These are phyloP conservation scores for Laterallus jamaicensis DNA, from an alignment of 2,113 vertebrate species.

Conservation along the genomic window DNA sequence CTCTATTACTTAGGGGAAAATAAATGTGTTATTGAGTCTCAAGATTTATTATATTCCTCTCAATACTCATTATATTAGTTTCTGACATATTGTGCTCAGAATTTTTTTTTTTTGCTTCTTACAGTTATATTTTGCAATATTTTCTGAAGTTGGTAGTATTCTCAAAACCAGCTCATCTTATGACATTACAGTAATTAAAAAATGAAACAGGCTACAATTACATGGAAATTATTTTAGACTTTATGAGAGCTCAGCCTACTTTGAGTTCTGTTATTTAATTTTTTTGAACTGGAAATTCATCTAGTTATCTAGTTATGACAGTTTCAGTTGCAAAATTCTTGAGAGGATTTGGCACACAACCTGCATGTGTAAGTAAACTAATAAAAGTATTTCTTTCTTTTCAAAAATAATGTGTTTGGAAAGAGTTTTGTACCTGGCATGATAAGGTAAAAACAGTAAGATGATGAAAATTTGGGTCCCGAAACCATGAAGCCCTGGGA, in stretches of 20 bases:
- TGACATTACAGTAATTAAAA: neutral
- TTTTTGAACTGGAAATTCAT: neutral
- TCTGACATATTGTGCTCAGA: neutral
- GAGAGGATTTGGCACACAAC: neutral
- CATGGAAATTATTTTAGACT: neutral
- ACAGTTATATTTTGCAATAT: neutral
- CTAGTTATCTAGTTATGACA: neutral
- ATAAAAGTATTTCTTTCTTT: neutral
- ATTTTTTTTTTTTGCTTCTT: neutral
- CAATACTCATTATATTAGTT: neutral
- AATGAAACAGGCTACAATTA: neutral
- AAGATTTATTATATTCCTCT: neutral
- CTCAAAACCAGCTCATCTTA: neutral
- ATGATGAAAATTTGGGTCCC: neutral
- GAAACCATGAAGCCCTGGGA: neutral
- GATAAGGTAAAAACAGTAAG: neutral
- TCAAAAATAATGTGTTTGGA: neutral
- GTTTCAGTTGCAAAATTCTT: neutral
- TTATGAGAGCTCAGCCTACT: neutral
- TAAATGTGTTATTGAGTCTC: neutral
- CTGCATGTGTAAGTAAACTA: neutral
- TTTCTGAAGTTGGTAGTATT: neutral
- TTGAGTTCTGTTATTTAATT: neutral
- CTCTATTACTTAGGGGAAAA: neutral
- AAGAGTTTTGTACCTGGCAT: fast-evolving